Base-by-base conservation (phyloP, 2,888 invertebrate species). In the Xestoiulus laeticollis region DNA sequence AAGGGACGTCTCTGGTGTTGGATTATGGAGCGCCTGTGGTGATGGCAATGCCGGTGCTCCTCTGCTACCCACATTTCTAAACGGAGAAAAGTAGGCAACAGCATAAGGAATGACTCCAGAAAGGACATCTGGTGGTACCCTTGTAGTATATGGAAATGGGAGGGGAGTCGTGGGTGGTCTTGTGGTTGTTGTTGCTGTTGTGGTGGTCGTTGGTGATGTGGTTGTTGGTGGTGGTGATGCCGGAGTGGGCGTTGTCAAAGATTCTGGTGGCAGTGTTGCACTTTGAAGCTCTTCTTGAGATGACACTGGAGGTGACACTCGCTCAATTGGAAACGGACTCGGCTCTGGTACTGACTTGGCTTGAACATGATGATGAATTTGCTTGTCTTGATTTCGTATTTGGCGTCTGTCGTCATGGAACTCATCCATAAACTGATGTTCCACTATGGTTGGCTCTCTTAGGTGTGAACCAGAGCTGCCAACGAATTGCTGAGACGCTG, bases 331-430 rank as follows among this genome's bases (percentile, higher is more conserved):
- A 48, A 48, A 48, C 3, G 4, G 48, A 48, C 48, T 48, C 48
- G 48, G 43, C 19, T 85, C 85, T 38, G 85, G 85, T 22, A 85
- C 2, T 16, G 85, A 85, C 85, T 85, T 85, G 38, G 85, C 85
- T 26, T 85, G 85, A 4, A 85, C 38, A 16, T 85, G 85, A 43
- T 85, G 85, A 12, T 38, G 83, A 10, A 33, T 14, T 19, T 48
- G 48, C 3, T 48, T 48, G 48, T 48, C 82, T 82, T 85, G 85
- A 85, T 85, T 22, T 38, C 85, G 85, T 38, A 85, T 22, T 38
- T 85, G 26, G 10, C 85, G 82, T n/a, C 30, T 82, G 12, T 82
- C 82, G 2, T 82, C 82, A 14, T n/a, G 82, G n/a, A 30, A 32
- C 22, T 82, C n/a, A n/a, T 30, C 22, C 32, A 82, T 48, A 19